phyloP scores from a whole-genome alignment of 2,797 vertebrate genomes.

The Liasis olivaceus region DNA sequence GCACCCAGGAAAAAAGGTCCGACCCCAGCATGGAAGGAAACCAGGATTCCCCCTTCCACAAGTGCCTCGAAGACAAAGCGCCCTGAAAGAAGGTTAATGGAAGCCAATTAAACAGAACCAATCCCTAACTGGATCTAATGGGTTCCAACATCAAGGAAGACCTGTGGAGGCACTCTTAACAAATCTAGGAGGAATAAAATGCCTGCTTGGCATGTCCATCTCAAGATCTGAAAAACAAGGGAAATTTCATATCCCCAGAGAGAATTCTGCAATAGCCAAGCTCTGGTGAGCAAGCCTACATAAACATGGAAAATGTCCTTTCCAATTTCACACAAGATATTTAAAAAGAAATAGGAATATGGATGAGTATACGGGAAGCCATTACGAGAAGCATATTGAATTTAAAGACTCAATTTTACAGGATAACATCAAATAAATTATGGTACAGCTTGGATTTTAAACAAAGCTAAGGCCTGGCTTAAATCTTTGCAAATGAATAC shows the following conservation, averaged over 20 bases:
- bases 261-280: not conserved
- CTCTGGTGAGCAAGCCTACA: not conserved
- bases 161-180: not conserved
- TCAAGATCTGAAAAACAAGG: not conserved
- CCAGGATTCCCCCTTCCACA: not conserved
- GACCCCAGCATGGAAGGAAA: not conserved
- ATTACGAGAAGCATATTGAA: not conserved
- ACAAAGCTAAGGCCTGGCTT: not conserved
- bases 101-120: not conserved
- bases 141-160: not conserved
- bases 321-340: not conserved
- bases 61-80: not conserved
- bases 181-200: not conserved
- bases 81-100: not conserved
- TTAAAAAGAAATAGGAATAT: not conserved
- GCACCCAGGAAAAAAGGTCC: not conserved
- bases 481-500: not conserved
- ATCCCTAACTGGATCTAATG: not conserved
- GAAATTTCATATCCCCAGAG: not conserved
- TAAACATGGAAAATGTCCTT: not conserved
- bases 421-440: not conserved
- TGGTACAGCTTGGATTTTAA: not conserved
- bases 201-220: not conserved
- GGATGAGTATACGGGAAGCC: not conserved
- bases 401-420: conserved; percentile 3